Evolutionary conservation across 2,888 invertebrate genomes (phyloP).

Genomic region (Cantharis flavilabris): DNA sequence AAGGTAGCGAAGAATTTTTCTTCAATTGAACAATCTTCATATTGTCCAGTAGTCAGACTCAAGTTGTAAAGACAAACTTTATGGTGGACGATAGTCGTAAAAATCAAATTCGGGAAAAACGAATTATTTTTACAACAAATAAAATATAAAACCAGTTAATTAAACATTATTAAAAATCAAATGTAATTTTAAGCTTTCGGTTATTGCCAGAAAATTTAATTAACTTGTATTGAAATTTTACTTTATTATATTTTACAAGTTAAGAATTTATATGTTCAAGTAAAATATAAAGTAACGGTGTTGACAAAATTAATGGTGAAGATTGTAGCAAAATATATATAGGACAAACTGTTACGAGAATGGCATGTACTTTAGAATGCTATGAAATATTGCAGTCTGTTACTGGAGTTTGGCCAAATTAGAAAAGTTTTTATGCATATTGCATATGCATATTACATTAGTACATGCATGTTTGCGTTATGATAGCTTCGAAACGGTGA

Average conservation of each 20-base stretch:
- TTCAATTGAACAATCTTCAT: too few species aligned
- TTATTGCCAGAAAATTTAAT: too few species aligned
- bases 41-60: background rate
- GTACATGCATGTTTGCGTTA: background rate
- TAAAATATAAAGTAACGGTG: background rate
- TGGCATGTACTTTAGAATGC: background rate
- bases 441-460: background rate
- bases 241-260: too few species aligned
- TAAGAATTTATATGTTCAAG: too few species aligned
- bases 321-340: background rate
- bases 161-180: too few species aligned
- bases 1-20: background rate
- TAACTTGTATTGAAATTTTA: too few species aligned
- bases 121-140: background rate
- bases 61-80: background rate
- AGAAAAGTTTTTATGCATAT: background rate
- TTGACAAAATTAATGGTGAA: background rate
- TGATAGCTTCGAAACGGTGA: background rate
- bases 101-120: background rate
- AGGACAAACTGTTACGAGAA: background rate
- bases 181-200: too few species aligned
- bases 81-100: background rate
- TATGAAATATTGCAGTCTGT: background rate
- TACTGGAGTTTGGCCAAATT: background rate
- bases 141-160: background rate